phyloP scores from a whole-genome alignment of 2,797 vertebrate genomes.

The Pelobates cultripes region DNA sequence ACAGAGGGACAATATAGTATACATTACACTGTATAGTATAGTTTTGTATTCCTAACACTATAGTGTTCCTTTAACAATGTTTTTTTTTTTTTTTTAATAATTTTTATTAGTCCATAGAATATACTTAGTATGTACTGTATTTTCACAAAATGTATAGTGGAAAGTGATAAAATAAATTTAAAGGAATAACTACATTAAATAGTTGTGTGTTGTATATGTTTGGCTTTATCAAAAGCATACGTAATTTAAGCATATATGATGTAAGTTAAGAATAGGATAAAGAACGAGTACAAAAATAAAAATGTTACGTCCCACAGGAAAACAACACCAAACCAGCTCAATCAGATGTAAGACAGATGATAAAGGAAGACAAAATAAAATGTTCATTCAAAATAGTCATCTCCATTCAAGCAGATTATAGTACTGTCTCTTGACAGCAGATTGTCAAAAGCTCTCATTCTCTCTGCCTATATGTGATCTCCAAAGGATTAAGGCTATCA shows the following conservation, averaged over 20 bases:
- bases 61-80: no score
- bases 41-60: no score
- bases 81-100: no score
- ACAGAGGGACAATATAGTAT: no score
- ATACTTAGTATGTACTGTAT: no score
- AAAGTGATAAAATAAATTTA: no score
- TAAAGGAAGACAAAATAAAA: constrained; percentile 42
- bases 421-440: constrained; percentile 32
- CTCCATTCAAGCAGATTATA: constrained; percentile 37
- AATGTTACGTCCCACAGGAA: constrained; percentile 28
- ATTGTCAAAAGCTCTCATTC: constrained; percentile 37
- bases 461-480: constrained; percentile 27
- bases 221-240: background rate
- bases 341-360: constrained; percentile 35
- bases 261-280: constrained; percentile 5
- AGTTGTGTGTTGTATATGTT: background rate
- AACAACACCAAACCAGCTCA: constrained; percentile 6
- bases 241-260: background rate
- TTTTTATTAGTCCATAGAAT: no score
- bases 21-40: no score
- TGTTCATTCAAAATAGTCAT: constrained; percentile 40
- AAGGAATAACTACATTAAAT: no score
- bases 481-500: constrained; percentile 16
- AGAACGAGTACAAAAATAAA: constrained; percentile 18
- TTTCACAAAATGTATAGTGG: no score